Evolutionary conservation across 1,140 invertebrate species (phyloP).

Genomic region (Chironomus tepperi): DNA sequence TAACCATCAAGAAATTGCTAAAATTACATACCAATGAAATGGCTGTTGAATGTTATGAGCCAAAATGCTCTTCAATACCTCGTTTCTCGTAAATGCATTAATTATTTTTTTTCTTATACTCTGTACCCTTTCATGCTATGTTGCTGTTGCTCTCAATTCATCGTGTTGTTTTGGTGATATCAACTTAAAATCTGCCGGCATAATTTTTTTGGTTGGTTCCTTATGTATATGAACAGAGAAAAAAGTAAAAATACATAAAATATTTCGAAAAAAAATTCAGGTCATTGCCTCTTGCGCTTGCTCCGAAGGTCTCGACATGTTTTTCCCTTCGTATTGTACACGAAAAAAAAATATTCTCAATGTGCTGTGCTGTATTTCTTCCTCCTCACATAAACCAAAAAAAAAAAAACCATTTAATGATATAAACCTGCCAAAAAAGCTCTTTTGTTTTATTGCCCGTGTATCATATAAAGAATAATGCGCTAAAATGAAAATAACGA

Average conservation of each 20-base stretch:
- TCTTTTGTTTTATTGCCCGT: conserved; percentile 21
- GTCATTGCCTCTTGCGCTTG: conserved; percentile 5
- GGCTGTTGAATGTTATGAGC: no score
- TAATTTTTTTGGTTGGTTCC: neutral
- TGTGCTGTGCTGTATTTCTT: no score
- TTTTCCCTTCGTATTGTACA: neutral
- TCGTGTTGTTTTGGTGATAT: neutral
- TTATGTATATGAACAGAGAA: neutral
- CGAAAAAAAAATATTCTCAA: no score
- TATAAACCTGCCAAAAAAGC: conserved; percentile 11
- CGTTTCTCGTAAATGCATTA: conserved; percentile 6
- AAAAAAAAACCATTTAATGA: neutral
- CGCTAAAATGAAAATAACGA: neutral
- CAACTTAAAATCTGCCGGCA: neutral
- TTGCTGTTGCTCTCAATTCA: neutral
- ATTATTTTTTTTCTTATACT: neutral
- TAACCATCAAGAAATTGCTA: neutral
- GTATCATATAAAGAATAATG: conserved; percentile 19
- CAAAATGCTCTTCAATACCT: neutral
- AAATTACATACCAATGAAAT: neutral
- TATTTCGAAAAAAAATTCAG: neutral
- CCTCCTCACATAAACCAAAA: neutral
- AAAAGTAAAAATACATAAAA: neutral
- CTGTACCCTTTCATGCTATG: neutral
- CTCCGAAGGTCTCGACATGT: neutral